Conservation (phyloP, 2,888 invertebrate genomes). For the Erannis defoliaria region DNA sequence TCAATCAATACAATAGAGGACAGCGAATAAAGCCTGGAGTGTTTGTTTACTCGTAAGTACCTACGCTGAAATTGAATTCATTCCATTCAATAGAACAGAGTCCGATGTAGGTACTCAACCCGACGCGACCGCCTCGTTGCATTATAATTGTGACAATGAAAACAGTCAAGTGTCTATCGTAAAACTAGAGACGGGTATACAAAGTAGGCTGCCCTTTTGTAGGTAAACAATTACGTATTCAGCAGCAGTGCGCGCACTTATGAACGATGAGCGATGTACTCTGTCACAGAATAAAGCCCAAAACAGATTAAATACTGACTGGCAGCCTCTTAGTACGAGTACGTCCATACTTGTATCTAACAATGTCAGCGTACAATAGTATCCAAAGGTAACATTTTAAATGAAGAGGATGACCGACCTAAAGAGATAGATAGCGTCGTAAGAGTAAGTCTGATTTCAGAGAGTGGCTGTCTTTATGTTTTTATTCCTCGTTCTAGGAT, state of each 20-base stretch:
- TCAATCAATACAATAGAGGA: constrained; percentile 44
- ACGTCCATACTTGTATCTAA: too few relatives aligned
- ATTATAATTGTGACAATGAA: constrained; percentile 76
- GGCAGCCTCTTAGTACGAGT: constrained; percentile 17
- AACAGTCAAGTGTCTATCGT: constrained; percentile 79
- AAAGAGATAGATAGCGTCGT: not conserved
- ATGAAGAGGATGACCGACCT: too few relatives aligned
- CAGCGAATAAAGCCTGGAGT: constrained; percentile 40
- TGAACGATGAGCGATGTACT: constrained; percentile 61
- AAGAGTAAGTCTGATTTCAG: not conserved
- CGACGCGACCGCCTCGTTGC: constrained; percentile 57
- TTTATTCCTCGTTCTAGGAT: too few relatives aligned
- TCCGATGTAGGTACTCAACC: constrained; percentile 49
- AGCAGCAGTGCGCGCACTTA: constrained; percentile 63
- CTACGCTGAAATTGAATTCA: constrained; percentile 53
- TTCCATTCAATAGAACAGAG: constrained; percentile 61
- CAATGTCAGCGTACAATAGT: constrained; percentile 15
- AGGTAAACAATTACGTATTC: constrained; percentile 77
- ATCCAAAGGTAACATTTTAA: constrained; percentile 1
- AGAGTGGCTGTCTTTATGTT: too few relatives aligned
- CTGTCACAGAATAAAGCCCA: constrained; percentile 35
- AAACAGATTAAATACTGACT: not conserved
- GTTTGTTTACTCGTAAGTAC: constrained; percentile 52
- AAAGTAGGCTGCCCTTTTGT: constrained; percentile 77
- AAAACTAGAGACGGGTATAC: constrained; percentile 75